Conservation (phyloP, 2,888 invertebrate genomes). For the Alentia gelatinosa region DNA sequence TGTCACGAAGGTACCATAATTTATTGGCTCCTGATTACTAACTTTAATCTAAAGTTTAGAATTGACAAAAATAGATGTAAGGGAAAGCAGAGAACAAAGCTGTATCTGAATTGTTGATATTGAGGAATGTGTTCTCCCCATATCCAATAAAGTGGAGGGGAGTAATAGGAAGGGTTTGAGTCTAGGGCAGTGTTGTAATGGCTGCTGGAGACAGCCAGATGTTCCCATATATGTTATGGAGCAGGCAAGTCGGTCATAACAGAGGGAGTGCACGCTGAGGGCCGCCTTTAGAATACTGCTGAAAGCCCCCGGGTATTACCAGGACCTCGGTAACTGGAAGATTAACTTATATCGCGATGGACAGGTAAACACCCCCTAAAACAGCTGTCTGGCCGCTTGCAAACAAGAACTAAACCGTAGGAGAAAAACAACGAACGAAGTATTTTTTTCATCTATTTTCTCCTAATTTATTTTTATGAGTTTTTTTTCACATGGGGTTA, state of each 20-base stretch:
- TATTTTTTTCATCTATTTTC: too few species aligned
- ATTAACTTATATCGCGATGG: constrained; percentile 9
- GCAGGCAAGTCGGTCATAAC: background rate
- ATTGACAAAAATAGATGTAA: too few species aligned
- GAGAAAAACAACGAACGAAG: too few species aligned
- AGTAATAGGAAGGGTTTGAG: background rate
- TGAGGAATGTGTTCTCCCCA: too few species aligned
- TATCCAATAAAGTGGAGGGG: too few species aligned
- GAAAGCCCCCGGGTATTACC: constrained; percentile 31
- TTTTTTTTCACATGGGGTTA: too few species aligned
- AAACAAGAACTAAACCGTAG: background rate
- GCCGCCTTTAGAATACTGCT: constrained; percentile 15
- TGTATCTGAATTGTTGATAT: too few species aligned
- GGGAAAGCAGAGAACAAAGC: too few species aligned
- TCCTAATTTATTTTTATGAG: too few species aligned
- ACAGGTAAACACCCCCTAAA: background rate
- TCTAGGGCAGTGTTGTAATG: background rate
- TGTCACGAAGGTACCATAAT: too few species aligned
- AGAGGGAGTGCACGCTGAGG: background rate
- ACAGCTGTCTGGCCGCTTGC: background rate
- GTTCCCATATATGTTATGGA: constrained; percentile 11
- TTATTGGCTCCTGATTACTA: too few species aligned
- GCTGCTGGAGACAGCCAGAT: background rate
- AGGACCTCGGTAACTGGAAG: background rate
- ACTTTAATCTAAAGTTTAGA: too few species aligned